These are phyloP conservation scores for Drosophila falleni DNA, from an alignment of 2,888 invertebrate genomes.

Conservation along the genomic window DNA sequence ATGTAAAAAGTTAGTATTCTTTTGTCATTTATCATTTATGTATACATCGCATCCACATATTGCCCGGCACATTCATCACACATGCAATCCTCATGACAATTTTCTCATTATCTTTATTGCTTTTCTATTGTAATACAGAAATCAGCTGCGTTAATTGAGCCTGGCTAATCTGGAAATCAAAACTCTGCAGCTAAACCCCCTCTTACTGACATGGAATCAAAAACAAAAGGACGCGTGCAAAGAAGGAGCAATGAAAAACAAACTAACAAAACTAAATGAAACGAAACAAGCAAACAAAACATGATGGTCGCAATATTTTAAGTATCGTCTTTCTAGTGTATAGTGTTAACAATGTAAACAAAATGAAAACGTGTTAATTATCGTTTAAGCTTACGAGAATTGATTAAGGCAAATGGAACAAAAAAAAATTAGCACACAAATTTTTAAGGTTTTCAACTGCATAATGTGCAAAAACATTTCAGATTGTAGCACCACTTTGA, in stretches of 20 bases:
- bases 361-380: constrained; percentile 68
- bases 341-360: constrained; percentile 77
- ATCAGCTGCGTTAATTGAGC: constrained; percentile 82
- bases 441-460: constrained; percentile 75
- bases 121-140: constrained; percentile 63
- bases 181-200: constrained; percentile 29
- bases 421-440: constrained; percentile 67
- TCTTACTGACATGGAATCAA: constrained; percentile 48
- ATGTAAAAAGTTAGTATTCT: constrained; percentile 79
- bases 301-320: constrained; percentile 82
- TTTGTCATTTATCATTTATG: constrained; percentile 18
- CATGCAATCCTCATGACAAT: neutral
- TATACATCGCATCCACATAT: constrained; percentile 23
- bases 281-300: constrained; percentile 64
- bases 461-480: constrained; percentile 50
- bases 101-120: constrained; percentile 1
- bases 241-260: constrained; percentile 44
- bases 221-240: constrained; percentile 20
- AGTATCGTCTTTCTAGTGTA: constrained; percentile 80
- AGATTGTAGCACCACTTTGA: constrained; percentile 59
- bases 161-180: constrained; percentile 32
- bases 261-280: constrained; percentile 53
- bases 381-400: constrained; percentile 70
- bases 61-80: constrained; percentile 11
- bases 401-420: constrained; percentile 74